Evolutionary conservation across 1,140 invertebrate species (phyloP).

Genomic region (Cecropterus lyciades): DNA sequence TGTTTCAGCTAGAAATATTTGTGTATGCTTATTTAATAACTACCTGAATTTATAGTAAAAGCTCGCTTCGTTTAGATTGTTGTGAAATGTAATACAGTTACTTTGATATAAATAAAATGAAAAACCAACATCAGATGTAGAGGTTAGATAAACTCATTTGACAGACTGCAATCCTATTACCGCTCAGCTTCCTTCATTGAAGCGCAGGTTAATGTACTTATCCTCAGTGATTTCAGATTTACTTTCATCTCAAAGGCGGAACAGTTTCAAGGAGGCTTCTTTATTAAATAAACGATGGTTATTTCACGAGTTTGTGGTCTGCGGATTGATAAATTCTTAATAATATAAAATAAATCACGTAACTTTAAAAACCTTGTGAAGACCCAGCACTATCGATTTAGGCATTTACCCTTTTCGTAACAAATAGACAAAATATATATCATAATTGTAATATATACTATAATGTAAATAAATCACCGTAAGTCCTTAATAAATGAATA

Average conservation of each 20-base stretch:
- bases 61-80: background rate
- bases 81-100: background rate
- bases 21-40: too few relatives aligned
- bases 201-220: constrained; percentile 27
- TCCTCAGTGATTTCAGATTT: constrained; percentile 17
- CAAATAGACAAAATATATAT: too few relatives aligned
- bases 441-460: too few relatives aligned
- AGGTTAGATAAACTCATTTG: constrained; percentile 18
- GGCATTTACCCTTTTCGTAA: too few relatives aligned
- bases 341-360: too few relatives aligned
- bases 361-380: too few relatives aligned
- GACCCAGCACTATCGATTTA: too few relatives aligned
- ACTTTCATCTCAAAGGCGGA: constrained; percentile 11
- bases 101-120: background rate
- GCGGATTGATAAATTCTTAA: background rate
- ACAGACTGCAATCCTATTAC: constrained; percentile 25
- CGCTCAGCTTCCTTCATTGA: constrained; percentile 8
- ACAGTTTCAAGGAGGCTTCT: constrained; percentile 13
- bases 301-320: background rate
- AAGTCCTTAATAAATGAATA: too few relatives aligned
- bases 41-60: background rate
- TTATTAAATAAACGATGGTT: constrained; percentile 1
- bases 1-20: too few relatives aligned
- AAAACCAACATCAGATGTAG: background rate
- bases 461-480: too few relatives aligned